Evolutionary conservation across 2,888 invertebrate genomes (phyloP).

Genomic region (Drosophila putrida): DNA sequence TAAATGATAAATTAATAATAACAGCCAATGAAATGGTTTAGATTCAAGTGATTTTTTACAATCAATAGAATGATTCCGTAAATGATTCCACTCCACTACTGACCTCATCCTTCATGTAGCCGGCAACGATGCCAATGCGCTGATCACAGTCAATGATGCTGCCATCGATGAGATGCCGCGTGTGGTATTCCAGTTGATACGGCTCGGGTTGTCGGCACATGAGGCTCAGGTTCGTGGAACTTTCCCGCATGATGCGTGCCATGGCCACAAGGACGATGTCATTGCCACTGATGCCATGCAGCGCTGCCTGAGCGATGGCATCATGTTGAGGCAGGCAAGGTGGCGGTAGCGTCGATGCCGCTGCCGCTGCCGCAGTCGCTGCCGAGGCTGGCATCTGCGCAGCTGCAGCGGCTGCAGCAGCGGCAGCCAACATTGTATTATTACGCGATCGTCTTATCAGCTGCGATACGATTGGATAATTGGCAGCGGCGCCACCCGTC

Average conservation of each 20-base stretch:
- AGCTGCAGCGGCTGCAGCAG: slow-evolving; percentile 65
- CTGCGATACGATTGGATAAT: slow-evolving; percentile 85
- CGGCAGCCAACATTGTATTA: slow-evolving; percentile 76
- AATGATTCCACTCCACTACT: slow-evolving; percentile 65
- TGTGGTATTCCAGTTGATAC: slow-evolving; percentile 94
- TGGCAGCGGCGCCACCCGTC: slow-evolving; percentile 85
- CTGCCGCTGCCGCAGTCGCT: slow-evolving; percentile 37
- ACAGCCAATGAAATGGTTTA: too few relatives aligned
- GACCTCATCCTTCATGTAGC: slow-evolving; percentile 95
- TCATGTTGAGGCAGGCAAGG: slow-evolving; percentile 77
- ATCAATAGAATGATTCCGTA: background rate
- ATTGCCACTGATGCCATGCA: slow-evolving; percentile 87
- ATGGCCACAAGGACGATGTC: slow-evolving; percentile 90
- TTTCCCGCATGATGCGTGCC: slow-evolving; percentile 90
- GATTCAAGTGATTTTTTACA: too few relatives aligned
- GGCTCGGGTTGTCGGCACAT: slow-evolving; percentile 89
- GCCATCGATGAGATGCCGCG: slow-evolving; percentile 95
- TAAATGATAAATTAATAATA: too few relatives aligned
- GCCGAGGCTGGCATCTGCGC: slow-evolving; percentile 30
- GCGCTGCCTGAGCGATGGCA: slow-evolving; percentile 86
- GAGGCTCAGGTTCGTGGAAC: slow-evolving; percentile 85
- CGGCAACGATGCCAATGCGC: slow-evolving; percentile 94
- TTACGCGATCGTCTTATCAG: slow-evolving; percentile 86
- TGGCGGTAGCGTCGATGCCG: slow-evolving; percentile 62
- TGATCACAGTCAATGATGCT: slow-evolving; percentile 96